Base-by-base conservation (phyloP, 2,888 invertebrate species). In the Ceraclea dissimilis region DNA sequence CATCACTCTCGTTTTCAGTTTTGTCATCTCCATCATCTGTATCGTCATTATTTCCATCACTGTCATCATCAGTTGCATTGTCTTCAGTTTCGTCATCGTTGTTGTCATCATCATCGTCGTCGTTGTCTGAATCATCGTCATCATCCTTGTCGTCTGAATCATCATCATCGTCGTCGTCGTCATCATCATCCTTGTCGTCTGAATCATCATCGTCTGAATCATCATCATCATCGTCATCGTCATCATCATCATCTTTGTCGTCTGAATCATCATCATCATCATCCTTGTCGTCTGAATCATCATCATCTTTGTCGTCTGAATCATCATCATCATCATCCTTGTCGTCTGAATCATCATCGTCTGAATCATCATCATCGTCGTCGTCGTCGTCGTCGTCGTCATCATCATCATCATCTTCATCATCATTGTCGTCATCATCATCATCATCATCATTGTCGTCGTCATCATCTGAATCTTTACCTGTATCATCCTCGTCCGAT, bases 401-500 rank as follows among this genome's bases (percentile, higher is more conserved):
- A 57, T 72, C 68, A 26, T 70, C 68, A 21, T 71, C 68, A 21
- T 72, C 68, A 55, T 68, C 68, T 56, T 71, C 70, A 5, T 78
- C 71, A 1, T 79, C 72, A 2, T 80, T 78, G 60, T 79, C 43
- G 13, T 43, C 43, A 44, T 73, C 74, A 61, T 76, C 74, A 17
- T 79, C 74, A 33, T 80, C 75, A 34, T 73, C 71, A 47, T 71
- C 69, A 49, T 74, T 69, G 49, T 70, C 68, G 49, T 72, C 69
- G 6, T 73, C 73, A 10, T 76, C 70, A 49, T 74, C 70, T 54
- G 70, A 68, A 51, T 72, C 69, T 52, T 72, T 69, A 57, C 71
- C 71, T 67, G 73, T 71, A 39, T 73, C 70, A 51, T 73, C 72
- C 39, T 72, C 71, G 51, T 76, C 70, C 49, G 72, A 70, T 58